Conservation (phyloP, 2,113 vertebrate genomes). For the Ancistrus triradiatus region DNA sequence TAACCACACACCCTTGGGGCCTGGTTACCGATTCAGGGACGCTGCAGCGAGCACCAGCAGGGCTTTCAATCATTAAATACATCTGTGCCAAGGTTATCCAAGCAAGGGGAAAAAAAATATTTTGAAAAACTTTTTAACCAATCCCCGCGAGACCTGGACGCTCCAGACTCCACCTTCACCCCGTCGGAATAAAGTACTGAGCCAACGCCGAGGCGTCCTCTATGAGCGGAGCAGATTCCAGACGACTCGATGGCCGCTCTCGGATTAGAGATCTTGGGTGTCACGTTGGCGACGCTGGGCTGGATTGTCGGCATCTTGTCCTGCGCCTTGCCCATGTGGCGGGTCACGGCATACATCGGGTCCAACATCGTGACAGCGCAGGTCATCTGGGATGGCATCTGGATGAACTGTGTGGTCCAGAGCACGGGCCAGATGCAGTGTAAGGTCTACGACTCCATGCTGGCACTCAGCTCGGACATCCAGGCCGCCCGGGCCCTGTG, state of each 20-base stretch:
- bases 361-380: conserved; percentile 84
- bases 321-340: conserved; percentile 88
- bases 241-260: conserved; percentile 67
- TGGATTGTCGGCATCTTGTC: conserved; percentile 77
- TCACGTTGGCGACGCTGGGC: conserved; percentile 75
- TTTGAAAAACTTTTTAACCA: conserved; percentile 47
- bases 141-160: conserved; percentile 38
- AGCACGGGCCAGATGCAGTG: conserved; percentile 83
- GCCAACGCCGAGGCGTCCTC: conserved; percentile 26
- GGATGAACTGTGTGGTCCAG: conserved; percentile 84
- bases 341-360: conserved; percentile 85
- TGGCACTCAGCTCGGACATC: conserved; percentile 79
- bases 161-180: conserved; percentile 59
- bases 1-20: conserved; percentile 55
- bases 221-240: conserved; percentile 5
- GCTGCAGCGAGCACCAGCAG: conserved; percentile 33
- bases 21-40: conserved; percentile 53
- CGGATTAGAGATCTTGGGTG: conserved; percentile 83
- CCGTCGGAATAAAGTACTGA: conserved; percentile 25
- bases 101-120: neutral
- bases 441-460: conserved; percentile 81
- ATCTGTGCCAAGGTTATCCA: conserved; percentile 44
- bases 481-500: conserved; percentile 85
- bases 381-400: conserved; percentile 82
- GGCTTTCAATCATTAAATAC: conserved; percentile 66